Base-by-base conservation (phyloP, 2,113 vertebrate genomes). In the rat (Rattus norvegicus) region DNA sequence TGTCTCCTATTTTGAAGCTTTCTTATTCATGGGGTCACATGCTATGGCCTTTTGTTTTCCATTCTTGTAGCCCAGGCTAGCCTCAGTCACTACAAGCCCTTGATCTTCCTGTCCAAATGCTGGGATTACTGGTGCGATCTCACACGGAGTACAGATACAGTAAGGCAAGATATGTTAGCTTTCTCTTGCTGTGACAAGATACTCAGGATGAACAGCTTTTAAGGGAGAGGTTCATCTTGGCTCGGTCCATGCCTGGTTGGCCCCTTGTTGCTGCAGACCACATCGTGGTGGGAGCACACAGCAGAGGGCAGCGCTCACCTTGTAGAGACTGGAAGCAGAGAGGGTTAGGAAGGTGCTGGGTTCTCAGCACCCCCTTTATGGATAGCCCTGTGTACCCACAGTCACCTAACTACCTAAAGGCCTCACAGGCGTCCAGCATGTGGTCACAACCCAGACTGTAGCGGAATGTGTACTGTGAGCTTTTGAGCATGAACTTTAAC, bases 401-500 rank as follows among this genome's bases (percentile, higher is more conserved):
- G 39, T 85, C 43, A 43, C 43, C 43, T 43, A 43, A 43, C 43
- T 61, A 47, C 26, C 59, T 83, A 26, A 39, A 26, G 49, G 33
- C 22, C n/a, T 39, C 59, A 30, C 59, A 30, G 59, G 39, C 1
- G 0, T 63, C n/a, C 26, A n/a, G 28, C 59, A 30, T 9, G 20
- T 7, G 6, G 59, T 43, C 19, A 4, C 5, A 72, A 2, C 24
- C 36, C 10, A 0, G 0, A 3, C 5, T 0, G 19, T 3, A 2
- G 19, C 9, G 2, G 7, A 4, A 24, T 6, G 1, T 43, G 5
- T 28, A 30, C 33, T 59, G 3, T 3, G 4, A 65, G 56, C 12
- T 17, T 84, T 26, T 47, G 81, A 13, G 28, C 30, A 39, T 5
- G 59, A 65, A 26, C n/a, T 7, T 85, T 24, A 65, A 30, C 7